These are phyloP conservation scores for Clivina fossor DNA, from an alignment of 2,888 invertebrate species.

Conservation along the genomic window DNA sequence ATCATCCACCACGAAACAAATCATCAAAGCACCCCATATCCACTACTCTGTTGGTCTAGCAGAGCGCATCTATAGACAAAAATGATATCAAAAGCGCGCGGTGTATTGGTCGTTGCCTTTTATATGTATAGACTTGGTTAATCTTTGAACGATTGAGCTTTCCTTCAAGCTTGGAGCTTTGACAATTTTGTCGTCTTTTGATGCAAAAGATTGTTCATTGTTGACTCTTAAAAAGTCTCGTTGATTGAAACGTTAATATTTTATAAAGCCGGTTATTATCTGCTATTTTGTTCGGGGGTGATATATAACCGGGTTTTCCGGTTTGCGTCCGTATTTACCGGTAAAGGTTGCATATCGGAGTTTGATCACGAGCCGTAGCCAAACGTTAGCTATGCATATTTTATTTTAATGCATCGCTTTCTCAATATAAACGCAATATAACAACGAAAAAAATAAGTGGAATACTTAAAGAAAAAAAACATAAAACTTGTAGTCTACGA, in stretches of 20 bases:
- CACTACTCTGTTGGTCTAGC: not conserved
- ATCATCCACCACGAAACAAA: not conserved
- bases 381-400: too few relatives aligned
- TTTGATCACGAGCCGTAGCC: too few relatives aligned
- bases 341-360: too few relatives aligned
- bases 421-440: too few relatives aligned
- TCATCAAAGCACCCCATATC: conserved; percentile 12
- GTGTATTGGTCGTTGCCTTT: conserved; percentile 27
- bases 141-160: conserved; percentile 33
- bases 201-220: conserved; percentile 32
- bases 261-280: conserved; percentile 28
- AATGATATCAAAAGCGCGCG: conserved; percentile 32
- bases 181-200: conserved; percentile 32
- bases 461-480: too few relatives aligned
- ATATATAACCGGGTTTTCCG: too few relatives aligned
- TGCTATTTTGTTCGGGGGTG: too few relatives aligned
- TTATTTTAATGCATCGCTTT: too few relatives aligned
- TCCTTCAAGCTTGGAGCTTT: conserved; percentile 28
- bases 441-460: too few relatives aligned
- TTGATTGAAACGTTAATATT: conserved; percentile 32
- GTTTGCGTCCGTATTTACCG: too few relatives aligned
- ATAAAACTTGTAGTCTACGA: too few relatives aligned
- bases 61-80: conserved; percentile 32
- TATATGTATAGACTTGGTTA: conserved; percentile 31
- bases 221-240: conserved; percentile 29